phyloP scores from a whole-genome alignment of 2,888 invertebrate species.

The Mythimna vitellina region DNA sequence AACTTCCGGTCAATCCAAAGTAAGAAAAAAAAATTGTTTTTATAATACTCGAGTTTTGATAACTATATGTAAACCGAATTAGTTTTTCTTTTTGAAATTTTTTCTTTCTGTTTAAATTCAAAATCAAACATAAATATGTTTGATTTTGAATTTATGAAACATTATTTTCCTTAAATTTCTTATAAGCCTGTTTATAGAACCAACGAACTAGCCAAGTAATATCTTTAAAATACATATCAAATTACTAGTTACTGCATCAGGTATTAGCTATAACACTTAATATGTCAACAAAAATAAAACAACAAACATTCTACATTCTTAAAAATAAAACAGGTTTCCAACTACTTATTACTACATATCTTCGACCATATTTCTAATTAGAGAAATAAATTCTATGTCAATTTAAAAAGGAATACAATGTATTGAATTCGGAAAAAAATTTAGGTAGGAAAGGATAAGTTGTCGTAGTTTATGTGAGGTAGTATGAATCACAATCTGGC shows the following conservation, averaged over 20 bases:
- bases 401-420: neutral
- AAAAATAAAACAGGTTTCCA: neutral
- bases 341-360: neutral
- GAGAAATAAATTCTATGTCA: neutral
- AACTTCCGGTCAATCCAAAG: neutral
- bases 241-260: too few relatives aligned
- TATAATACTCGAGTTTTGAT: neutral
- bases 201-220: too few relatives aligned
- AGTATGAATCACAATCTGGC: slow-evolving; percentile 68
- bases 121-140: too few relatives aligned
- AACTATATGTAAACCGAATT: too few relatives aligned
- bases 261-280: too few relatives aligned
- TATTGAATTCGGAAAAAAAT: slow-evolving; percentile 12
- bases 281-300: too few relatives aligned
- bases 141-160: too few relatives aligned
- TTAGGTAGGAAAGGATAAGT: slow-evolving; percentile 17
- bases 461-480: slow-evolving; percentile 11
- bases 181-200: too few relatives aligned
- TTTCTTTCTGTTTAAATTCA: too few relatives aligned
- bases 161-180: too few relatives aligned
- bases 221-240: too few relatives aligned
- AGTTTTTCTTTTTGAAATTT: too few relatives aligned
- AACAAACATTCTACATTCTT: neutral
- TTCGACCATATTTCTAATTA: neutral
- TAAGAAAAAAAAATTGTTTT: neutral